Evolutionary conservation across 2,888 invertebrate genomes (phyloP), one percentile per base, ranked within the genome.

Genomic region (Drosophila planitibia): DNA sequence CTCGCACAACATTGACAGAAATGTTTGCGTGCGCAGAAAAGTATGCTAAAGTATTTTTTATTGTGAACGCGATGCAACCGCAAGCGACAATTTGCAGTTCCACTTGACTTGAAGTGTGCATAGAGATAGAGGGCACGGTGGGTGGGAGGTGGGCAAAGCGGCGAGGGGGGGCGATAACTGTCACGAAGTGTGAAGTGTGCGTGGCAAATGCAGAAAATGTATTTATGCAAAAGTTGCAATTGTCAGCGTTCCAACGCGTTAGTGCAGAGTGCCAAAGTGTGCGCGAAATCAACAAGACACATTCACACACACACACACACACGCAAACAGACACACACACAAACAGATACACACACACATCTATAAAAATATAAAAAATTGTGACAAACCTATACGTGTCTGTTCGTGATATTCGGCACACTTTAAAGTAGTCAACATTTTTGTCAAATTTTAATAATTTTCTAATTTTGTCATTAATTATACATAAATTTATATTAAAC

Each of bases 151-250:
- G 16, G 32, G 25, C 10, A 25, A 33, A 51, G 19, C 30, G 51
- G 52, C 30, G 0, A 32, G 33, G 19, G 52, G 3, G n/a, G 22
- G 25, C 25, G 57, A 32, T 32, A 39, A 49, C 53, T 58, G 61
- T 47, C 59, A 63, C 47, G 47, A 47, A 16, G 63, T 64, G 66
- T 79, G 66, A 78, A 75, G 78, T 76, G 61, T 57, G 74, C 68
- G 77, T 69, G 81, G 78, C 81, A 89, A 87, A 83, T 83, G 83
- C 80, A 62, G 85, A 85, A 83, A 88, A 87, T 85, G 83, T 85
- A 89, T 89, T 89, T 89, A 90, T 89, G 90, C 90, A 83, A 84
- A 85, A 85, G 83, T 84, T 83, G 89, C 90, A 85, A 86, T 90
- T 89, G 90, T 89, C 89, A 83, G 75, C 71, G 76, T 60, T 69